phyloP scores from a whole-genome alignment of 2,888 invertebrate species.

The Melitaea athalia region DNA sequence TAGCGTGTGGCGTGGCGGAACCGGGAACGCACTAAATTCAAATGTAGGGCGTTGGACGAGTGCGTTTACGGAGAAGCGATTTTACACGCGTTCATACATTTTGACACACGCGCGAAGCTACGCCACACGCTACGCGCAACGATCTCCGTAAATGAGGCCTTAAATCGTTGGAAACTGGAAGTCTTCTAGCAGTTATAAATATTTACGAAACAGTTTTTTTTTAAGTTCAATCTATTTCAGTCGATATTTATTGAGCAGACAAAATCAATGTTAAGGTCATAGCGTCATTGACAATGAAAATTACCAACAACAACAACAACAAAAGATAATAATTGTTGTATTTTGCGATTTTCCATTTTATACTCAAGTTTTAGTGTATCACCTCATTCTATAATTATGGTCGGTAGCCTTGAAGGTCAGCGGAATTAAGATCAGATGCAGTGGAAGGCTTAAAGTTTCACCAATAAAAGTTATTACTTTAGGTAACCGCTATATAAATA shows the following conservation, averaged over 20 bases:
- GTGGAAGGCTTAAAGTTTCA: slow-evolving; percentile 25
- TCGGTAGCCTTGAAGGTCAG: slow-evolving; percentile 20
- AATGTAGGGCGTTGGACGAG: no score
- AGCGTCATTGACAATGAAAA: slow-evolving; percentile 6
- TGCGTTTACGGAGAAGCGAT: no score
- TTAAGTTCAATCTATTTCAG: no score
- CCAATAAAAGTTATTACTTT: slow-evolving; percentile 17
- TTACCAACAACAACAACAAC: not conserved
- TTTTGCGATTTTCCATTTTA: not conserved
- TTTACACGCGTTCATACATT: no score
- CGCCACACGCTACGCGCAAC: no score
- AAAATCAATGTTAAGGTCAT: slow-evolving; percentile 1
- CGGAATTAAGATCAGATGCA: slow-evolving; percentile 25
- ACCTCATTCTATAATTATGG: not conserved
- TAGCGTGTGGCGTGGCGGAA: no score
- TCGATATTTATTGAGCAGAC: not conserved
- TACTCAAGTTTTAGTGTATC: not conserved
- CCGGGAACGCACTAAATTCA: no score
- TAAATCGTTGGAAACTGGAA: no score
- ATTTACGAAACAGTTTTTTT: no score
- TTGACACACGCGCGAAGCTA: no score
- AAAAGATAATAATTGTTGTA: not conserved
- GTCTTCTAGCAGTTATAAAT: no score
- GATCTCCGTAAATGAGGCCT: no score
- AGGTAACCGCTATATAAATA: not conserved